Evolutionary conservation across 1,140 invertebrate species (phyloP), one percentile per base, ranked within the genome.

Genomic region (Heliconius hewitsoni): DNA sequence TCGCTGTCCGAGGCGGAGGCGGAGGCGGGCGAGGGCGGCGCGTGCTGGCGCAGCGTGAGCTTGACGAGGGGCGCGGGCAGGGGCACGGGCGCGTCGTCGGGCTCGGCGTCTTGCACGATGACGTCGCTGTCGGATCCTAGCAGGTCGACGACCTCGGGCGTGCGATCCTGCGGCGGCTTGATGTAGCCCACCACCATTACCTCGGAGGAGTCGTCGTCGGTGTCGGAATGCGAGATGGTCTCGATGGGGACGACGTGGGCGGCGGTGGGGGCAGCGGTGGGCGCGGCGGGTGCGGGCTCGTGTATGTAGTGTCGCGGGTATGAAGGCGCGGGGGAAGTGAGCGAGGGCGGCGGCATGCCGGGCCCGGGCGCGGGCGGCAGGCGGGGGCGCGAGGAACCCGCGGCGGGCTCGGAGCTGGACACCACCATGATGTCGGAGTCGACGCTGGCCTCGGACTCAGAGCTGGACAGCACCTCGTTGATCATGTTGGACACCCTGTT

Each of bases 71-170:
- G 81, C 37, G 70, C 74, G 8, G 83, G 46, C 13, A 81, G 73
- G 27, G 87, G 87, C 84, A 11, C 74, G 79, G 9, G 57, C 30
- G 84, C 81, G 50, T 84, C 80, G 37, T 60, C 71, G 50, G 72
- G 71, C 18, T 57, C 55, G 55, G 77, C 78, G 30, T 95, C 93
- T 60, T 95, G 94, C 60, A 96, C 94, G 3, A 96, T 92, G 6
- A 95, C 95, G 86, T 96, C 95, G 71, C 95, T 96, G 80, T 96
- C 95, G 3, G 95, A 95, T 27, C 95, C 95, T 50, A 95, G 87
- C 42, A 96, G 83, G 75, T 95, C 95, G 3, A 96, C 95, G 70
- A 95, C 90, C 83, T 96, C 95, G 3, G 95, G 95, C 18, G 95
- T 96, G 9, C 95, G 89, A 75, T 95, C 91, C 78, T 96, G 95